phyloP scores from a whole-genome alignment of 2,888 invertebrate species.

The Rhamphomyia laevipes region DNA sequence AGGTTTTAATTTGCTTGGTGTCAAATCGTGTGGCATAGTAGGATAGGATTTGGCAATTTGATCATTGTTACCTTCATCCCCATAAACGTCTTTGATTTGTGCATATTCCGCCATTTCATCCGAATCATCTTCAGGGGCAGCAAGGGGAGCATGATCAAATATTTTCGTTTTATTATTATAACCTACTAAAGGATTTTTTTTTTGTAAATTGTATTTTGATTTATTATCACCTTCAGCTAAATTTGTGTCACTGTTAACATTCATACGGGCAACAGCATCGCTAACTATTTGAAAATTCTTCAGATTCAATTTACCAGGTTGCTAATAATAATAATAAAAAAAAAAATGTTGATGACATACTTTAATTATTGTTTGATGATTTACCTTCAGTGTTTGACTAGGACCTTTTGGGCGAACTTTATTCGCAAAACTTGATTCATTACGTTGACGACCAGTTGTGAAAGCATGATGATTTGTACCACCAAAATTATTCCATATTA shows the following conservation, averaged over 20 bases:
- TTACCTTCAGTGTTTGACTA: conserved; percentile 54
- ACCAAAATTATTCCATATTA: conserved; percentile 49
- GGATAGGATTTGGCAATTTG: conserved; percentile 4
- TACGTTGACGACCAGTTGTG: conserved; percentile 54
- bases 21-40: conserved; percentile 47
- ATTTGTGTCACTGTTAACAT: conserved; percentile 45
- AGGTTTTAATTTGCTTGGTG: conserved; percentile 44
- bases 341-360: neutral
- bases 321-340: conserved; percentile 41
- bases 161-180: conserved; percentile 32
- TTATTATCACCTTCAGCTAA: conserved; percentile 26
- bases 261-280: conserved; percentile 65
- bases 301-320: conserved; percentile 82
- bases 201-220: conserved; percentile 1
- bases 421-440: conserved; percentile 38
- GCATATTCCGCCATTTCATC: conserved; percentile 62
- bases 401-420: conserved; percentile 55
- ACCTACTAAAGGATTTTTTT: conserved; percentile 10
- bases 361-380: conserved; percentile 8
- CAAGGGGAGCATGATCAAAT: conserved; percentile 60
- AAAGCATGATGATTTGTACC: conserved; percentile 54
- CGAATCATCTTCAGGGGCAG: conserved; percentile 59
- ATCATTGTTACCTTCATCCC: conserved; percentile 46
- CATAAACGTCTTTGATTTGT: conserved; percentile 47
- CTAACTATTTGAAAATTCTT: conserved; percentile 82